phyloP scores from a whole-genome alignment of 2,888 invertebrate species.

The Cryptocephalus primarius region DNA sequence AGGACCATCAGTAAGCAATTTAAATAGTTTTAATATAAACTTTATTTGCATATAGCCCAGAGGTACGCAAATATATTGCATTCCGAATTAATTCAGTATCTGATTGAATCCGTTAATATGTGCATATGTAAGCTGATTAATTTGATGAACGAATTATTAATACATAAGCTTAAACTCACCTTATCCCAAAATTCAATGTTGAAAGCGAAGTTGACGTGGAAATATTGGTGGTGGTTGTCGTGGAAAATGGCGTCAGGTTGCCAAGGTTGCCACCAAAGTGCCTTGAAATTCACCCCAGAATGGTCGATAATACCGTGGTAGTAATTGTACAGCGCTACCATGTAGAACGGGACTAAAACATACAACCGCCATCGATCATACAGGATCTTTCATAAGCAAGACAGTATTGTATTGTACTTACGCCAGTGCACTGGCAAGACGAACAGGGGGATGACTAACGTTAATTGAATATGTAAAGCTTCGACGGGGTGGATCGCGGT shows the following conservation, averaged over 20 bases:
- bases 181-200: conserved; percentile 60
- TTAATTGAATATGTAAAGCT: conserved; percentile 51
- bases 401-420: conserved; percentile 35
- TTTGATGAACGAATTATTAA: no score
- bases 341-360: conserved; percentile 37
- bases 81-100: no score
- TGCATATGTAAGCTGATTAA: no score
- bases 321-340: conserved; percentile 47
- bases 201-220: conserved; percentile 67
- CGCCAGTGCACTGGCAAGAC: conserved; percentile 55
- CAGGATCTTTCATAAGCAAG: background rate
- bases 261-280: conserved; percentile 67
- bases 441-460: conserved; percentile 51
- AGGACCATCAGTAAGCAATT: no score
- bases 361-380: background rate
- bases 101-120: no score
- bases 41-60: no score
- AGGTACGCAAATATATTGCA: no score
- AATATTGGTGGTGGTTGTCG: conserved; percentile 68
- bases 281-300: conserved; percentile 62
- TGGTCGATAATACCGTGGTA: conserved; percentile 68
- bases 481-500: conserved; percentile 66
- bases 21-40: no score
- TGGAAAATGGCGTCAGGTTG: conserved; percentile 65
- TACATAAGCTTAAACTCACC: conserved; percentile 32